Conservation (phyloP, 1,140 invertebrate species). For the Augochlora pura region DNA sequence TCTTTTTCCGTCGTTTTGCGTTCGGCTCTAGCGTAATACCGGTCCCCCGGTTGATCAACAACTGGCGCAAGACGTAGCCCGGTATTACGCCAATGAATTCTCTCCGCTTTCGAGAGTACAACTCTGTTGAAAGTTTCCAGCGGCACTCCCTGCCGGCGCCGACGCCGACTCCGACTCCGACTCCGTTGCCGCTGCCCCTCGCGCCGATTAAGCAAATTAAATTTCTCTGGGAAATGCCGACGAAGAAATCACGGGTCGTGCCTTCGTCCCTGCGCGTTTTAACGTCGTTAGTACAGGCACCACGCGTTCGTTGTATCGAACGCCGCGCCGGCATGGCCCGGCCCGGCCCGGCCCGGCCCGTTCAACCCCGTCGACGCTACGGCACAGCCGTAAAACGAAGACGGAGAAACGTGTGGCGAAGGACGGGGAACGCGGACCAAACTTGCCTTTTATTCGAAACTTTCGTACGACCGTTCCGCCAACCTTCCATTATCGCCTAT, state of each 20-base stretch:
- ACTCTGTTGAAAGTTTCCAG: conserved; percentile 58
- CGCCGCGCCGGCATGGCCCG: neutral
- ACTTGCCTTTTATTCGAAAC: conserved; percentile 48
- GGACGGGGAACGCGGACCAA: conserved; percentile 36
- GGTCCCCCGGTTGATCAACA: conserved; percentile 35
- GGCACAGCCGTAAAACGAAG: conserved; percentile 27
- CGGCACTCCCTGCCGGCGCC: conserved; percentile 10
- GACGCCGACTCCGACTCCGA: neutral
- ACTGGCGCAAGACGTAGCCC: conserved; percentile 11
- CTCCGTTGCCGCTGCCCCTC: conserved; percentile 38
- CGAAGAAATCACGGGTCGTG: conserved; percentile 66
- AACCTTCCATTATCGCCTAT: neutral
- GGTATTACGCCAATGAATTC: conserved; percentile 65
- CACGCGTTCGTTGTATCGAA: conserved; percentile 48
- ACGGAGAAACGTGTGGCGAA: conserved; percentile 1
- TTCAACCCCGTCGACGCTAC: neutral
- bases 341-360: too few species aligned
- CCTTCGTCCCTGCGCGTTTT: conserved; percentile 56
- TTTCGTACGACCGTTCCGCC: neutral
- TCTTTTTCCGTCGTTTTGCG: neutral
- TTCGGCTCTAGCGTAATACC: conserved; percentile 19
- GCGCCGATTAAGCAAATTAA: conserved; percentile 71
- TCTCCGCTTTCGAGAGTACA: conserved; percentile 46
- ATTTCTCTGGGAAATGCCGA: conserved; percentile 65
- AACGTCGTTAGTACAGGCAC: conserved; percentile 59